A percentile compares a stretch with the other conserved stretches of the same genome.
Conservation (phyloP, 30 jellyfish, hydroid and myxozoan genomes). For the Calvadosia cruxmelitensis region DNA sequence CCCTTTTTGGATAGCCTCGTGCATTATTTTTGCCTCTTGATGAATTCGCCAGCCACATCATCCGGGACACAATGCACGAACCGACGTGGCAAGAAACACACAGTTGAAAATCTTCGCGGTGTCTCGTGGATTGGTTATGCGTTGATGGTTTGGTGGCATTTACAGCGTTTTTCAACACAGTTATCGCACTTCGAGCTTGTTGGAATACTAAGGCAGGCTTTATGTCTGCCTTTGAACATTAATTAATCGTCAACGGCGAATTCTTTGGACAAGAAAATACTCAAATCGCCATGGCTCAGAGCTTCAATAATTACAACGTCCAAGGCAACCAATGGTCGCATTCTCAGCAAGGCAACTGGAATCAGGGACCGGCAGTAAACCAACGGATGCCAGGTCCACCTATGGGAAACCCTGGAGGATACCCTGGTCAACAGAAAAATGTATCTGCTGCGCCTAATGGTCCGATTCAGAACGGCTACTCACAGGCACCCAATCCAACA, state of each 20-base stretch:
- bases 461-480: not conserved
- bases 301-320: not conserved
- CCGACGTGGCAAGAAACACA: slow-evolving; percentile 63
- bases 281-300: not conserved
- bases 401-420: not conserved
- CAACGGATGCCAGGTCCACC: not conserved
- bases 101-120: too few species aligned
- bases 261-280: too few species aligned
- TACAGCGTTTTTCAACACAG: too few species aligned
- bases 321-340: not conserved
- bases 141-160: too few species aligned
- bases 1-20: too few species aligned
- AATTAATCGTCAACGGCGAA: too few species aligned
- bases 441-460: not conserved
- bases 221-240: too few species aligned
- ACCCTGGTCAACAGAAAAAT: not conserved
- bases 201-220: too few species aligned
- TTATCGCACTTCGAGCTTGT: too few species aligned
- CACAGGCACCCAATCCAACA: not conserved
- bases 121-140: too few species aligned
- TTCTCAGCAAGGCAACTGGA: not conserved
- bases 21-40: too few species aligned
- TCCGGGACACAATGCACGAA: slow-evolving; percentile 44
- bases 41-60: slow-evolving; percentile 8
- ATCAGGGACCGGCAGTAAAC: not conserved